Evolutionary conservation across 2,113 vertebrate genomes (phyloP).

Genomic region (Menura novaehollandiae): DNA sequence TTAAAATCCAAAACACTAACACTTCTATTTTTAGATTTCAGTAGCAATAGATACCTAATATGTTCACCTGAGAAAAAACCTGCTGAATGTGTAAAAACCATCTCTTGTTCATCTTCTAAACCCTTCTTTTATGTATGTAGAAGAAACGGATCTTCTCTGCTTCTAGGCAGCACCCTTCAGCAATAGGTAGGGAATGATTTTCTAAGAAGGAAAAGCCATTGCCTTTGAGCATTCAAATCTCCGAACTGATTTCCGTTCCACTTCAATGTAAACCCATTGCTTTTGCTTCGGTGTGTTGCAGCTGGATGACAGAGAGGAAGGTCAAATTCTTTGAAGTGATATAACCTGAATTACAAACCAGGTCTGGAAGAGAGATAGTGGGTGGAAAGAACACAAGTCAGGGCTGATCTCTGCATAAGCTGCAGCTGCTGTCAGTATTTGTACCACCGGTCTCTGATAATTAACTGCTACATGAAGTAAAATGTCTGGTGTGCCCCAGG

Average conservation of each 20-base stretch:
- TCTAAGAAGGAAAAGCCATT: background rate
- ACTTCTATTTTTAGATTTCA: background rate
- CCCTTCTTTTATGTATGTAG: background rate
- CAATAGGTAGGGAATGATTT: background rate
- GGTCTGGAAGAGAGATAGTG: background rate
- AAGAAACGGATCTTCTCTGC: background rate
- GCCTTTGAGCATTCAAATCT: conserved; percentile 5
- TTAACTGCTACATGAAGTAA: conserved; percentile 56
- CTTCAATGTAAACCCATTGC: background rate
- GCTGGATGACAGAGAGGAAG: background rate
- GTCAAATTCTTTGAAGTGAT: conserved; percentile 51
- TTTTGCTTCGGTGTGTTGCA: background rate
- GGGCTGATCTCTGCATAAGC: background rate
- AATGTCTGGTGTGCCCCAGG: conserved; percentile 34
- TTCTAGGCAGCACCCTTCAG: background rate
- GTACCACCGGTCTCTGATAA: conserved; percentile 33
- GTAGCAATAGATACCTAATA: background rate
- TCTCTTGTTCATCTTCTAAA: background rate
- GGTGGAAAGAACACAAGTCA: conserved; percentile 33
- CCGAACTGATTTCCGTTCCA: background rate
- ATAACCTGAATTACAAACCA: conserved; percentile 29
- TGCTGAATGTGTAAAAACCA: background rate
- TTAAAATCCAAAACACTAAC: background rate
- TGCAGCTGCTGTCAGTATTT: conserved; percentile 21
- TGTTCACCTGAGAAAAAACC: background rate